These are phyloP conservation scores for Actinemys pallida DNA, from an alignment of 2,113 vertebrate species.

Conservation along the genomic window DNA sequence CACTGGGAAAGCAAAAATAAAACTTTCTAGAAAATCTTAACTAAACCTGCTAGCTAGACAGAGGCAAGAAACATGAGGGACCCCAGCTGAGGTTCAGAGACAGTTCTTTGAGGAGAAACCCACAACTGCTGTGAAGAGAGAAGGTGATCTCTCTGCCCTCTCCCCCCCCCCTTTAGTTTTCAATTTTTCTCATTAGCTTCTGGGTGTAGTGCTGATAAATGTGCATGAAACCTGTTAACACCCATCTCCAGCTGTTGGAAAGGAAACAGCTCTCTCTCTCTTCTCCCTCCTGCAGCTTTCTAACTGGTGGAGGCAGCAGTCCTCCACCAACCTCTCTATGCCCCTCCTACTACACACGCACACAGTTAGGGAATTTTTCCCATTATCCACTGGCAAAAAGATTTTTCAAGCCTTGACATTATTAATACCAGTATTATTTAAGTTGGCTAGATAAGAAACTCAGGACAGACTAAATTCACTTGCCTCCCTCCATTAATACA, in stretches of 20 bases:
- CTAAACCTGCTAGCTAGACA: not conserved
- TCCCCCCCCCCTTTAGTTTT: not conserved
- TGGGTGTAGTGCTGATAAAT: not conserved
- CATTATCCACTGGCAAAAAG: not conserved
- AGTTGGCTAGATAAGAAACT: not conserved
- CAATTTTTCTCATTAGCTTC: not conserved
- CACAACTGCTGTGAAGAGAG: fast-evolving
- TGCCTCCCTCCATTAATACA: not conserved
- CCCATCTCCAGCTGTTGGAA: not conserved
- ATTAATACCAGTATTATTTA: not conserved
- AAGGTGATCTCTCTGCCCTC: not conserved
- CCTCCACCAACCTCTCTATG: not conserved
- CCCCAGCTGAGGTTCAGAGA: not conserved
- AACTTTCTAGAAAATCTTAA: not conserved
- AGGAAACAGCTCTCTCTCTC: not conserved
- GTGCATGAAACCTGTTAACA: not conserved
- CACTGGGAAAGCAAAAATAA: not conserved
- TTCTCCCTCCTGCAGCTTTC: not conserved
- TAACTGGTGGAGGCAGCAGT: not conserved
- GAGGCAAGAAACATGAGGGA: not conserved
- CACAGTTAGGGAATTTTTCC: not conserved
- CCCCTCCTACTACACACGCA: not conserved
- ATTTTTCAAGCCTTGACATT: not conserved
- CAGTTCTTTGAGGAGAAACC: fast-evolving
- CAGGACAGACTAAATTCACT: not conserved